phyloP scores from a whole-genome alignment of 2,113 vertebrate species.

The Laticauda laticaudata region DNA sequence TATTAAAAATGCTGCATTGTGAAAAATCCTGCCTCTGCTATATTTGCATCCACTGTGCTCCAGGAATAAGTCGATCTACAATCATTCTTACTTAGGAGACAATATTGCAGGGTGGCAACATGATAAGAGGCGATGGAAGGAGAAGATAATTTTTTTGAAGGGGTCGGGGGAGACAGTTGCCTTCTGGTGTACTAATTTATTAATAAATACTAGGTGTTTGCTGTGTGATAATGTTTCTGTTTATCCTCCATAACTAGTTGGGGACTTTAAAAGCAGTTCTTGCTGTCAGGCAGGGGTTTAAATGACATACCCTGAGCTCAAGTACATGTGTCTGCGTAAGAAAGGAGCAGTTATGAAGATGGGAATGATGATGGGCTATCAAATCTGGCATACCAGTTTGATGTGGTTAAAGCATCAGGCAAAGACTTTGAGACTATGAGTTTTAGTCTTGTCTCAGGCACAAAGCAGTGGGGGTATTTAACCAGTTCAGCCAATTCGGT shows the following conservation, averaged over 20 bases:
- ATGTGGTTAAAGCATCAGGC: neutral
- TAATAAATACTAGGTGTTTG: conserved; percentile 84
- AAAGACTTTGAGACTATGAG: neutral
- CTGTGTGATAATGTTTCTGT: conserved; percentile 64
- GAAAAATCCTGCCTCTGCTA: conserved; percentile 68
- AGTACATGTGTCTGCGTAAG: neutral
- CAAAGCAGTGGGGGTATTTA: too few relatives aligned
- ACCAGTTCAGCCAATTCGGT: too few relatives aligned
- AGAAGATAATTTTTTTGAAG: conserved; percentile 43
- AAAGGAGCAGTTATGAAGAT: neutral
- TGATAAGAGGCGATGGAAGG: conserved; percentile 51
- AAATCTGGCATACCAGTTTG: neutral
- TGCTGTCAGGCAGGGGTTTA: neutral
- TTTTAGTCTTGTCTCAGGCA: neutral
- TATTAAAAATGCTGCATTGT: conserved; percentile 71
- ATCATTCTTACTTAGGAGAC: conserved; percentile 56
- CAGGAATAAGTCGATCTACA: conserved; percentile 58
- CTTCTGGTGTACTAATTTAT: conserved; percentile 83
- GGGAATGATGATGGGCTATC: neutral
- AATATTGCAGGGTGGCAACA: conserved; percentile 27
- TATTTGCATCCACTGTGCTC: conserved; percentile 70
- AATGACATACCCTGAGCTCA: neutral
- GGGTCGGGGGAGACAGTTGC: conserved; percentile 65
- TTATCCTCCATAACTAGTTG: conserved; percentile 25
- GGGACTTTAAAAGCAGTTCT: neutral